Evolutionary conservation across 2,888 invertebrate genomes (phyloP).

Genomic region (Nemotelus pantherinus): DNA sequence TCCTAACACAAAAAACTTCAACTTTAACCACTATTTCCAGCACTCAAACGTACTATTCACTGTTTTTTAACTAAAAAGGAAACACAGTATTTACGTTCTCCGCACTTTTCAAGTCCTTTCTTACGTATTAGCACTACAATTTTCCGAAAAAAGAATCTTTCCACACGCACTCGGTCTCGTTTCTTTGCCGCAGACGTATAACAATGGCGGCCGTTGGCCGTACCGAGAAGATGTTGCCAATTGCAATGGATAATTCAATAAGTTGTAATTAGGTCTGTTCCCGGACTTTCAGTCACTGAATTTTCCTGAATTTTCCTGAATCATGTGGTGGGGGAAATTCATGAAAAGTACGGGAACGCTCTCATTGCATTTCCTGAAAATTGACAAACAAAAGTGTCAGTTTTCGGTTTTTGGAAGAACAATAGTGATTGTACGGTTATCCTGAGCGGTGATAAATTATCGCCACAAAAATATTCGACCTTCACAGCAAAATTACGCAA

Average conservation of each 20-base stretch:
- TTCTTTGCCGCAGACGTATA: constrained; percentile 53
- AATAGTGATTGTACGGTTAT: no score
- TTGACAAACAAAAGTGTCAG: no score
- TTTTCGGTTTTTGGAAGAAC: no score
- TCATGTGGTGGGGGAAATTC: no score
- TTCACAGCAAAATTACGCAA: no score
- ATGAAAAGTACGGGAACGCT: no score
- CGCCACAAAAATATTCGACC: no score
- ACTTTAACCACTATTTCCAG: constrained; percentile 31
- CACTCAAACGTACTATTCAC: constrained; percentile 31
- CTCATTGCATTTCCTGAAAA: no score
- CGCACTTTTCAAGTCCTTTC: constrained; percentile 45
- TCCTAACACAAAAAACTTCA: constrained; percentile 20
- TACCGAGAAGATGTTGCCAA: constrained; percentile 34
- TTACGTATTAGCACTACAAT: constrained; percentile 46
- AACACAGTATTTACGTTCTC: constrained; percentile 40
- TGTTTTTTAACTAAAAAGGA: constrained; percentile 41
- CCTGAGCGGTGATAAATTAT: no score
- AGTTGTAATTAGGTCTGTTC: no score
- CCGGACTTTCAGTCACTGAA: no score
- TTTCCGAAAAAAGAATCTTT: constrained; percentile 38
- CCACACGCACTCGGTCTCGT: constrained; percentile 44
- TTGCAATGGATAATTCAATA: neutral
- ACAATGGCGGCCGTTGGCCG: constrained; percentile 49
- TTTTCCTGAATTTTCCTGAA: no score